Evolutionary conservation across 2,797 vertebrate species (phyloP).

Genomic region (Manis crassicaudata): DNA sequence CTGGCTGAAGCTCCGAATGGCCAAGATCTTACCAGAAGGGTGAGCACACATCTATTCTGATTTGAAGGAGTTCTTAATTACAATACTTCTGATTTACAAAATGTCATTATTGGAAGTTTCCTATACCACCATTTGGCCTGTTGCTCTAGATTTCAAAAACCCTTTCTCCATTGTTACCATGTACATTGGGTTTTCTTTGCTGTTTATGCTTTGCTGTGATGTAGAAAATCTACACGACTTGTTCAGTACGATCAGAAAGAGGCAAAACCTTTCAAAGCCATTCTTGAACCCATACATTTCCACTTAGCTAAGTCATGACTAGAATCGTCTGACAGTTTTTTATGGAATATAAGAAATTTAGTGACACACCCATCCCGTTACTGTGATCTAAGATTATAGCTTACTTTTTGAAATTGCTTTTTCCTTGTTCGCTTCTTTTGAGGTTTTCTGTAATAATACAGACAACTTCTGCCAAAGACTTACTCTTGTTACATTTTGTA

Average conservation of each 20-base stretch:
- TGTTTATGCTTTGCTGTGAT: fast-evolving
- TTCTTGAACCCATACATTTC: neutral
- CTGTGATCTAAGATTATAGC: neutral
- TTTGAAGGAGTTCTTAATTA: neutral
- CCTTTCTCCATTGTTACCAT: fast-evolving
- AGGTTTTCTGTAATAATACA: neutral
- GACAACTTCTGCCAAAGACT: neutral
- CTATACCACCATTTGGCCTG: fast-evolving
- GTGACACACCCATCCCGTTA: fast-evolving
- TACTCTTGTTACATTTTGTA: neutral
- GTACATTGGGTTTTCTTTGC: neutral
- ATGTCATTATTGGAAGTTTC: fast-evolving
- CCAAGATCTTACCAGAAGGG: neutral
- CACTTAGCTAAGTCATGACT: neutral
- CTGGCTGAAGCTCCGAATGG: fast-evolving
- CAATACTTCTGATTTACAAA: neutral
- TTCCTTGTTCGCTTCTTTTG: neutral
- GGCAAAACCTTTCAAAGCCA: neutral
- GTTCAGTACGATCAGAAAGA: neutral
- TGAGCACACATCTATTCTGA: no score
- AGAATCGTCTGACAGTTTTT: neutral
- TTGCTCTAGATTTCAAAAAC: neutral
- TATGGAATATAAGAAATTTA: neutral
- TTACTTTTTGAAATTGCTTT: neutral
- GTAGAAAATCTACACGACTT: neutral